A percentile compares a stretch with the other conserved stretches of the same genome.
These are phyloP conservation scores for Rhaphigaster nebulosa DNA, from an alignment of 2,888 invertebrate genomes.

Conservation along the genomic window DNA sequence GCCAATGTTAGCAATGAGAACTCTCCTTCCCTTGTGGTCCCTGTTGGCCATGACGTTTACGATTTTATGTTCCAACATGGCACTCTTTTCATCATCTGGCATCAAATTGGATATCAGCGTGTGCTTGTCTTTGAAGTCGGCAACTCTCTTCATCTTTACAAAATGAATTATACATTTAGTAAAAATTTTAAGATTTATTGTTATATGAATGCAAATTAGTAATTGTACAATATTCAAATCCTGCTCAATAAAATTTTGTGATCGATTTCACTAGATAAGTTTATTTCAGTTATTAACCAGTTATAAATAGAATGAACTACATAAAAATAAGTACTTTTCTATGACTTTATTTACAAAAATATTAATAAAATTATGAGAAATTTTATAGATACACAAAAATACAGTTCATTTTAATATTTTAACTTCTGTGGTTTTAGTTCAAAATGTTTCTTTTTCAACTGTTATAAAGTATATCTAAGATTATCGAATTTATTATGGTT, in stretches of 20 bases:
- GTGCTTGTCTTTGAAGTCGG: slow-evolving; percentile 82
- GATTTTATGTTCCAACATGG: slow-evolving; percentile 80
- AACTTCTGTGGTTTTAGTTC: too few species aligned
- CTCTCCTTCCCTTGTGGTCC: slow-evolving; percentile 82
- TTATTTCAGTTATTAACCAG: not conserved
- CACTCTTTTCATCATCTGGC: slow-evolving; percentile 77
- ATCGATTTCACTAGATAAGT: not conserved
- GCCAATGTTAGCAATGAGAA: slow-evolving; percentile 81
- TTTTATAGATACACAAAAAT: not conserved
- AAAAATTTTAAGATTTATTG: not conserved
- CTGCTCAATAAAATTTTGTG: not conserved
- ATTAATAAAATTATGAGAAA: not conserved
- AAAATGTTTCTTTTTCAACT: too few species aligned
- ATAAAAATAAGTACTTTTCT: too few species aligned
- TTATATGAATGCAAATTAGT: not conserved
- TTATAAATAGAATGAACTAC: not conserved
- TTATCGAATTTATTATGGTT: too few species aligned
- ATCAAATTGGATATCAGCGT: slow-evolving; percentile 76
- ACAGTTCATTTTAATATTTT: not conserved
- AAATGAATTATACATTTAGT: slow-evolving; percentile 47
- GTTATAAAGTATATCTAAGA: too few species aligned
- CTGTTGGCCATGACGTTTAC: slow-evolving; percentile 83
- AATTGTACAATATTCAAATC: not conserved
- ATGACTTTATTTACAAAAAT: too few species aligned
- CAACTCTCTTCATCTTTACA: slow-evolving; percentile 81